Percentiles rank a stretch among this genome's conserved stretches.
Evolutionary conservation across 2,113 vertebrate species (phyloP).

Genomic region (Burhinus oedicnemus): DNA sequence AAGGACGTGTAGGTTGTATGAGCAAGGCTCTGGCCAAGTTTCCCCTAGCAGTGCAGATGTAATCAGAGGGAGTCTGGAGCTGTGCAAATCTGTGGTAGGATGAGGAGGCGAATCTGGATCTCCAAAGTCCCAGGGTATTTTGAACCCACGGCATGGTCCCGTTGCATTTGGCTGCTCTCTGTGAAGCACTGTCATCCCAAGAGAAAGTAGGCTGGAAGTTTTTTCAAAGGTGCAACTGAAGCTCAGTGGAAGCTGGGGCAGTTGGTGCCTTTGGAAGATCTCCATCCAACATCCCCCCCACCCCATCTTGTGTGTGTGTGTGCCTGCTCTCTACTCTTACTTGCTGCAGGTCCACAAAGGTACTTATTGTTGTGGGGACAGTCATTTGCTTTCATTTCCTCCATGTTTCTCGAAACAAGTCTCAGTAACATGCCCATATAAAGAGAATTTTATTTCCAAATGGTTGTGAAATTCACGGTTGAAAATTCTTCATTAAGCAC

Average conservation of each 20-base stretch:
- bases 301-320: too few relatives aligned
- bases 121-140: neutral
- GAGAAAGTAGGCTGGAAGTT: neutral
- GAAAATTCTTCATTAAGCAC: neutral
- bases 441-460: neutral
- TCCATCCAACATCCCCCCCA: neutral
- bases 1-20: rapidly evolving
- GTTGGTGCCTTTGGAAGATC: neutral
- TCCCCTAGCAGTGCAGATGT: neutral
- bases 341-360: neutral
- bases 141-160: neutral
- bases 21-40: neutral
- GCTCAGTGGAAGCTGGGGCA: neutral
- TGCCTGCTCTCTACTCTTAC: neutral
- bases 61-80: neutral
- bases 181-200: neutral
- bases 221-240: neutral
- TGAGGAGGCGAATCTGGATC: neutral
- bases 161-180: too few relatives aligned
- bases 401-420: neutral
- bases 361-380: neutral
- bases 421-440: rapidly evolving
- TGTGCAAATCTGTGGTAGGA: rapidly evolving
- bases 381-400: neutral
- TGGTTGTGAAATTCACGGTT: neutral